phyloP scores from a whole-genome alignment of 2,797 vertebrate genomes.

The Gallirallus australis region DNA sequence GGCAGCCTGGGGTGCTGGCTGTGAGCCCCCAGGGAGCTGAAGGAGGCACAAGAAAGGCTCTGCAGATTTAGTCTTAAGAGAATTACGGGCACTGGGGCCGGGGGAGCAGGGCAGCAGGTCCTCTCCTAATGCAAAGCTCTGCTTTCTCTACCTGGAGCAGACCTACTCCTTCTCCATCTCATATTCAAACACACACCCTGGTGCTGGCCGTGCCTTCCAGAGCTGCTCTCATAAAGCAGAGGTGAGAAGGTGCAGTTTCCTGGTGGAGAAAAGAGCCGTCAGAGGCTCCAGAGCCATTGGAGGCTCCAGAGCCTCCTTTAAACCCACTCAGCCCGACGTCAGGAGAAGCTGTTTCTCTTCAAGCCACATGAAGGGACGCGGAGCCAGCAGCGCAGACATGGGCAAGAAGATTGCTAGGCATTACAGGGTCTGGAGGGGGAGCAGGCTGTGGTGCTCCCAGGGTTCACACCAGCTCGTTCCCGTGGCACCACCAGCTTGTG shows the following conservation, averaged over 20 bases:
- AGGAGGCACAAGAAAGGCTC: too few relatives aligned
- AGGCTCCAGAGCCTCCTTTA: not conserved
- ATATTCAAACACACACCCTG: not conserved
- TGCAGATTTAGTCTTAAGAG: not conserved
- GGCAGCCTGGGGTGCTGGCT: not conserved
- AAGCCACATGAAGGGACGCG: not conserved
- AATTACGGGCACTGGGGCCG: not conserved
- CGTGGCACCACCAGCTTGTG: not conserved
- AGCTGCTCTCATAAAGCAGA: not conserved
- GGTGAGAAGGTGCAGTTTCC: not conserved
- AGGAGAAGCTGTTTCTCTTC: not conserved
- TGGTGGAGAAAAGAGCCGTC: not conserved
- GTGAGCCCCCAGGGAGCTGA: not conserved
- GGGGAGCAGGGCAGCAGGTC: not conserved
- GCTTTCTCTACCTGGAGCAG: not conserved
- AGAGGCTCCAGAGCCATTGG: fast-evolving
- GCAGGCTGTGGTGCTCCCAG: not conserved
- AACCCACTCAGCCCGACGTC: fast-evolving
- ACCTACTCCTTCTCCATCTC: not conserved
- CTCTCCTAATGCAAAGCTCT: not conserved
- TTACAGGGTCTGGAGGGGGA: fast-evolving
- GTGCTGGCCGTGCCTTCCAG: not conserved
- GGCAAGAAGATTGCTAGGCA: fast-evolving
- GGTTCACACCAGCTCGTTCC: not conserved
- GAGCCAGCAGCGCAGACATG: too few relatives aligned